Base-by-base conservation (phyloP, 2,888 invertebrate genomes). In the Chrysodeixis includens region DNA sequence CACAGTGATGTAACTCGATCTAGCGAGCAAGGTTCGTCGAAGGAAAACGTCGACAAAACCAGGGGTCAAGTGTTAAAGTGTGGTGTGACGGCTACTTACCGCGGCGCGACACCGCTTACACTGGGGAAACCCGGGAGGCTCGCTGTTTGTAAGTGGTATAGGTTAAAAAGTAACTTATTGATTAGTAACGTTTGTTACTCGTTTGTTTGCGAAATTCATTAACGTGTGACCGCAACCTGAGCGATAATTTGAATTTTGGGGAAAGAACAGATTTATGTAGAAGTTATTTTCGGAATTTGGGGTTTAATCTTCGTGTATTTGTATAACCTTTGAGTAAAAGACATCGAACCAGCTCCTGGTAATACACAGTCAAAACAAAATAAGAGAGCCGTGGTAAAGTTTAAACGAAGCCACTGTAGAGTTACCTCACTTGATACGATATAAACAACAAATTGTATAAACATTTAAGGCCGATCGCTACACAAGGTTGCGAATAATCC, bases 31-130 rank as follows among this genome's bases (percentile, higher is more conserved):
- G 79, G 79, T 70, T 69, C 49, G 44, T 18, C 59, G 66, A 70
- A 78, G 79, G 81, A 70, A 76, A 81, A 76, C 81, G 66, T 53
- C 69, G 68, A 67, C 79, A 78, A 77, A 66, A 59, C 68, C 63
- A 59, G 66, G 53, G 81, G 76, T 73, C 79, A 79, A 72, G 69
- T 71, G 72, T 73, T 66, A 60, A 76, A 72, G 69, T 71, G 72
- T 73, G 63, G 57, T 57, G 51, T 62, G 66, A 65, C 64, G 55
- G 49, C 55, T 78, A 74, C 74, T 63, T 73, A 77, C 74, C 53
- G 53, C 49, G 51, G 10, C 59, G 62, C 56, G 56, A 73, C 77
- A 32, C 40, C 51, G 56, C 20, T 32, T 66, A 49, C 20, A 18
- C 30, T 30, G 32, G 56, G 67, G 56, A 72, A 66, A 55, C 58